A percentile compares a stretch with the other conserved stretches of the same genome.
Conservation (phyloP, 1,140 invertebrate species). For the Rhopalosiphum maidis region DNA sequence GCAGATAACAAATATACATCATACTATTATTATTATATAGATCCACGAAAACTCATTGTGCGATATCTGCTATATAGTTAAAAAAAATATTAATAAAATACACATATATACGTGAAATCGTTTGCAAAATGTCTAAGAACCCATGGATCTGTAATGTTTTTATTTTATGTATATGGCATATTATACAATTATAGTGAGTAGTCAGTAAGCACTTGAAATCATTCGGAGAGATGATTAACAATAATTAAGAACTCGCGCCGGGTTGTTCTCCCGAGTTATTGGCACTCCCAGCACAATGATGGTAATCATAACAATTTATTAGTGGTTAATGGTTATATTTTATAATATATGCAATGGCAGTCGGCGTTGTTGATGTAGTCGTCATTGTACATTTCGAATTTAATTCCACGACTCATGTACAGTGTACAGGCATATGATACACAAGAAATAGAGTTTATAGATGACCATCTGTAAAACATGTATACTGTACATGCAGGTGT, state of each 20-base stretch:
- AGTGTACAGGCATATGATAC: background rate
- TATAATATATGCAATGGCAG: background rate
- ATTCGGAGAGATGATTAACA: slow-evolving; percentile 5
- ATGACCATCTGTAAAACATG: background rate
- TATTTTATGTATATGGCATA: background rate
- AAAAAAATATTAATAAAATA: background rate
- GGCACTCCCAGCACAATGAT: background rate
- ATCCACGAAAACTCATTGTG: background rate
- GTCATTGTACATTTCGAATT: slow-evolving; percentile 25
- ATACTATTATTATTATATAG: background rate
- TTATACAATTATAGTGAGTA: background rate
- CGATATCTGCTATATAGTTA: background rate
- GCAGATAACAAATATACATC: background rate
- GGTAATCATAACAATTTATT: slow-evolving; percentile 19
- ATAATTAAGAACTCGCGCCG: slow-evolving; percentile 7
- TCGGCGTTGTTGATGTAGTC: background rate
- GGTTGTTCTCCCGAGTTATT: slow-evolving; percentile 7
- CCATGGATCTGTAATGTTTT: background rate
- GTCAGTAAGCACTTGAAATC: background rate
- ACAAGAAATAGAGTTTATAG: background rate
- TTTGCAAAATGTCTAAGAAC: background rate
- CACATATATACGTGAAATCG: too few species aligned
- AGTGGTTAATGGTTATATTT: background rate
- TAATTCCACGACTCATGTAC: background rate
- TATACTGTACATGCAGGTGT: background rate